Percentiles rank a stretch among this genome's conserved stretches.
phyloP scores from a whole-genome alignment of 1,140 invertebrate genomes.

The Homalodisca vitripennis region DNA sequence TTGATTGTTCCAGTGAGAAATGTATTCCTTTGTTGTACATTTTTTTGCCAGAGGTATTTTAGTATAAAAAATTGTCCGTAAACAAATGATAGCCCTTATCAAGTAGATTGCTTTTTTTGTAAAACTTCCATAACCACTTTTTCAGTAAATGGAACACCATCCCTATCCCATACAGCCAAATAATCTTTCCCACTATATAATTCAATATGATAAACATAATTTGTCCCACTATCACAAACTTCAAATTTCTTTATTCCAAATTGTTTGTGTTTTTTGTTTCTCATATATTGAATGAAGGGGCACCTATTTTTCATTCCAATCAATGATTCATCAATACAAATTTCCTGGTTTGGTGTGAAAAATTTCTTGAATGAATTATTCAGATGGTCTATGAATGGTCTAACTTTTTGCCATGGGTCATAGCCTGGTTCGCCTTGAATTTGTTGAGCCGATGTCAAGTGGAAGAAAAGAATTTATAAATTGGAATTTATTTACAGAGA shows the following conservation, averaged over 20 bases:
- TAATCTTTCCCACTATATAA: slow-evolving; percentile 17
- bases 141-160: background rate
- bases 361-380: slow-evolving; percentile 16
- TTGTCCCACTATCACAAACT: slow-evolving; percentile 2
- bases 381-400: slow-evolving; percentile 8
- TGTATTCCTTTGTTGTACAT: background rate
- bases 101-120: background rate
- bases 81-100: background rate
- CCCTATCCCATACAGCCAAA: background rate
- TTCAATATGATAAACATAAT: slow-evolving; percentile 19
- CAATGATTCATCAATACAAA: background rate
- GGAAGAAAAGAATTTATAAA: background rate
- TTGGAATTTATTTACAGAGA: slow-evolving; percentile 1
- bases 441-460: background rate
- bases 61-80: slow-evolving; percentile 17
- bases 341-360: slow-evolving; percentile 5
- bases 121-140: slow-evolving; percentile 6
- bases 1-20: slow-evolving; percentile 15
- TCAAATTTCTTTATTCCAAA: slow-evolving; percentile 13
- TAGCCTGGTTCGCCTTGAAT: slow-evolving; percentile 6
- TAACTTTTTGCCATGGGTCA: slow-evolving; percentile 11
- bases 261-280: slow-evolving; percentile 3
- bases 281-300: background rate
- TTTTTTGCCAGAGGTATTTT: background rate
- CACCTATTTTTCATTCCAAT: slow-evolving; percentile 16